Evolutionary conservation across 2,797 vertebrate genomes (phyloP), one percentile per base, ranked within the genome.

Genomic region (Acanthurus tractus): DNA sequence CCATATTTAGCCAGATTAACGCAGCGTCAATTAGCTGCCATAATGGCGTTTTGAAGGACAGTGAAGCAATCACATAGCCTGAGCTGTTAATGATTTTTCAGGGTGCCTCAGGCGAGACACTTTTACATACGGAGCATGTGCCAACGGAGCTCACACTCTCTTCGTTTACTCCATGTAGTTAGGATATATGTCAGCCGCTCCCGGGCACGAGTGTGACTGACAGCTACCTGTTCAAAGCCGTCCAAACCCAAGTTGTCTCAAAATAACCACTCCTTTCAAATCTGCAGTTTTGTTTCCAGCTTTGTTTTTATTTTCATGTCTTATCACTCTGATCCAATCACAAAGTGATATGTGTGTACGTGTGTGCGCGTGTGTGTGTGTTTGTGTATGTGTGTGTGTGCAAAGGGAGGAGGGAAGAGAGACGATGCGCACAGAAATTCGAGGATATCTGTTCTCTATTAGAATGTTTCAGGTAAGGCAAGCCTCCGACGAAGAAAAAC

Each of bases 401-500:
- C 73, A 56, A 55, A 68, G 79, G 82, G 81, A 78, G 78, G 73
- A 73, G 82, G 85, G 71, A 76, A 91, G 69, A 90, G 89, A 94
- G 90, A 94, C 89, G 85, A 93, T 95, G 94, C 95, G 96, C 97
- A 98, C 97, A 98, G 96, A 98, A 97, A 98, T 98, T 98, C 96
- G 87, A 97, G 97, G 97, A 99, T 98, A 96, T 99, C 97, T 99
- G 97, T 99, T 99, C 97, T 99, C 97, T 98, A 98, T 97, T 96
- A 96, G 96, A 96, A 96, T 94, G 95, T 95, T 96, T 96, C 95
- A 96, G 94, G 94, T 96, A 96, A 94, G 95, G 94, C 96, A 97
- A 97, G 95, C 96, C 95, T 98, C 91, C 94, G 95, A 96, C 92
- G 86, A 89, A 88, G 85, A 87, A 89, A 34, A 93, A 93, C 91